These are phyloP conservation scores for Eptatretus burgeri DNA, from an alignment of 2,113 vertebrate genomes.

Conservation along the genomic window DNA sequence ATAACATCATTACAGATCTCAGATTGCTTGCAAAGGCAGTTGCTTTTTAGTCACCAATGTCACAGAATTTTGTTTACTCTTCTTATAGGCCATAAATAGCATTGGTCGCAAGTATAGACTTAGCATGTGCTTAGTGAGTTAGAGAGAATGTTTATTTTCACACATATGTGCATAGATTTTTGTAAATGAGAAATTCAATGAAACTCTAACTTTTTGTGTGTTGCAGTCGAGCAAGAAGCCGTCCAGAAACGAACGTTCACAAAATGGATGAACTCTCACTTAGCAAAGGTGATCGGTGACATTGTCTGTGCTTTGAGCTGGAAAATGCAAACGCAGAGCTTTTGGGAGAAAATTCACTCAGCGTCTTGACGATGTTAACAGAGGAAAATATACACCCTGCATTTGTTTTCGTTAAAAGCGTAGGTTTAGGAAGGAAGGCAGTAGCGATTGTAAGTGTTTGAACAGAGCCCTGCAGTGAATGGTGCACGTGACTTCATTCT, in stretches of 20 bases:
- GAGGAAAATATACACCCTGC: neutral
- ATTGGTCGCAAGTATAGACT: too few relatives aligned
- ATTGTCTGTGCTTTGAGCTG: slow-evolving; percentile 6
- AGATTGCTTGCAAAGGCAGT: too few relatives aligned
- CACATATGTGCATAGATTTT: too few relatives aligned
- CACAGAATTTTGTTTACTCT: too few relatives aligned
- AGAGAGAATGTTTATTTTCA: too few relatives aligned
- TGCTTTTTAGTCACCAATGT: too few relatives aligned
- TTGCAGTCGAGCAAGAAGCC: slow-evolving; percentile 72
- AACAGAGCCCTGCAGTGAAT: neutral
- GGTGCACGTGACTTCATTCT: neutral
- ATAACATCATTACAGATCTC: too few relatives aligned
- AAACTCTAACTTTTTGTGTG: too few relatives aligned
- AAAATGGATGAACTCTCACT: slow-evolving; percentile 96
- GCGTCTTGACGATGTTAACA: neutral
- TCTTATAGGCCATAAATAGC: too few relatives aligned
- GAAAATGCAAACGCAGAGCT: slow-evolving; percentile 12
- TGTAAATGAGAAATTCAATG: too few relatives aligned
- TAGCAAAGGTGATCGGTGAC: slow-evolving; percentile 51
- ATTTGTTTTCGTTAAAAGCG: neutral
- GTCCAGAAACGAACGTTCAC: slow-evolving; percentile 96
- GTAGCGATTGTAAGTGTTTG: too few relatives aligned
- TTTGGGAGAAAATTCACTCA: neutral
- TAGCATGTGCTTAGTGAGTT: too few relatives aligned
- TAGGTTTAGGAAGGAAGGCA: neutral